A percentile compares a stretch with the other conserved stretches of the same genome.
Conservation (phyloP, 2,797 vertebrate species). For the Mormyrus hasselquistii region DNA sequence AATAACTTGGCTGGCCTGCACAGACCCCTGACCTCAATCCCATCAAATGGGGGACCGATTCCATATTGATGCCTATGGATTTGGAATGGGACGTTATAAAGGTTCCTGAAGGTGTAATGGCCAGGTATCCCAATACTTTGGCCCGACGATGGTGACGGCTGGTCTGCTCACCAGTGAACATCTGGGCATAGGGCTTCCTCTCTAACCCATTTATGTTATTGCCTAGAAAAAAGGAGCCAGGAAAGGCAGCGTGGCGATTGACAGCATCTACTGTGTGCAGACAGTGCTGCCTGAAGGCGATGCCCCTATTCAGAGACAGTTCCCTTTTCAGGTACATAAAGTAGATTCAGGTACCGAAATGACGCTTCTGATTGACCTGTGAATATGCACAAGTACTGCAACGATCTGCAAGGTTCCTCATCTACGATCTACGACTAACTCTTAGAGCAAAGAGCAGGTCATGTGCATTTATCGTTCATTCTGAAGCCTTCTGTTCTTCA, state of each 20-base stretch:
- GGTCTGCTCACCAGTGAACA: not conserved
- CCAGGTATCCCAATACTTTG: not conserved
- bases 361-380: not conserved
- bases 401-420: not conserved
- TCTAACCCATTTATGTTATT: not conserved
- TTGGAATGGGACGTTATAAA: not conserved
- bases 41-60: not conserved
- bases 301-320: not conserved
- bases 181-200: not conserved
- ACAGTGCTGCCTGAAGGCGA: not conserved
- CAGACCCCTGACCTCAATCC: too few species aligned
- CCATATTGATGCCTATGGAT: not conserved
- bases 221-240: not conserved
- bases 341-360: not conserved
- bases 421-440: not conserved
- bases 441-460: not conserved
- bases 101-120: not conserved
- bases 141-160: not conserved
- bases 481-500: not conserved
- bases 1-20: too few species aligned
- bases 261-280: not conserved
- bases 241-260: not conserved
- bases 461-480: not conserved
- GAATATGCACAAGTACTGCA: not conserved
- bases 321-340: not conserved